These are phyloP conservation scores for Amiota mariae DNA, from an alignment of 2,888 invertebrate genomes.

Conservation along the genomic window DNA sequence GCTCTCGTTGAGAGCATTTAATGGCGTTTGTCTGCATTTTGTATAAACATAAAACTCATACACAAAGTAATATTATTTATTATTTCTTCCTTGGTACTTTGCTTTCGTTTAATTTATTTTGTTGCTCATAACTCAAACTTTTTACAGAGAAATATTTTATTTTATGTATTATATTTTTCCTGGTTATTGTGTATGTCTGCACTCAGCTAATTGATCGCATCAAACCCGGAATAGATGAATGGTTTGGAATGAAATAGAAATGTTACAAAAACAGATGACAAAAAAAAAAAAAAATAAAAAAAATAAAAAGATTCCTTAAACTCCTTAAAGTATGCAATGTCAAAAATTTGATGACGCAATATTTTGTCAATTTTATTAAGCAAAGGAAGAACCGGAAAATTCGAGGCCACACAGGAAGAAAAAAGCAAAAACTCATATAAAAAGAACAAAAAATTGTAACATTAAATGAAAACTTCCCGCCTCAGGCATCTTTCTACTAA, in stretches of 20 bases:
- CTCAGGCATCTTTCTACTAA: conserved; percentile 47
- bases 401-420: no score
- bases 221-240: conserved; percentile 22
- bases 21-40: conserved; percentile 46
- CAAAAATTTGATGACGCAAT: background rate
- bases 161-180: conserved; percentile 31
- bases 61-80: conserved; percentile 25
- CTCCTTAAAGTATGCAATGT: conserved; percentile 7
- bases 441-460: conserved; percentile 53
- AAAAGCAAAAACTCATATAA: conserved; percentile 52
- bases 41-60: background rate
- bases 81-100: conserved; percentile 10
- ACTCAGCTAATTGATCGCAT: conserved; percentile 44
- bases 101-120: conserved; percentile 33
- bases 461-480: conserved; percentile 65
- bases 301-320: background rate
- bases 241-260: conserved; percentile 24
- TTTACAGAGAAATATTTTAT: no score
- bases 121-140: conserved; percentile 13
- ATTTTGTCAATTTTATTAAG: conserved; percentile 5
- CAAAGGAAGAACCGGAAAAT: conserved; percentile 20
- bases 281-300: background rate
- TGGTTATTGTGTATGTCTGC: conserved; percentile 47
- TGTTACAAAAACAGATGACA: background rate
- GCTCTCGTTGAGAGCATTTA: conserved; percentile 46